These are phyloP conservation scores for Lordiphosa collinella DNA, from an alignment of 1,140 invertebrate genomes.

Conservation along the genomic window DNA sequence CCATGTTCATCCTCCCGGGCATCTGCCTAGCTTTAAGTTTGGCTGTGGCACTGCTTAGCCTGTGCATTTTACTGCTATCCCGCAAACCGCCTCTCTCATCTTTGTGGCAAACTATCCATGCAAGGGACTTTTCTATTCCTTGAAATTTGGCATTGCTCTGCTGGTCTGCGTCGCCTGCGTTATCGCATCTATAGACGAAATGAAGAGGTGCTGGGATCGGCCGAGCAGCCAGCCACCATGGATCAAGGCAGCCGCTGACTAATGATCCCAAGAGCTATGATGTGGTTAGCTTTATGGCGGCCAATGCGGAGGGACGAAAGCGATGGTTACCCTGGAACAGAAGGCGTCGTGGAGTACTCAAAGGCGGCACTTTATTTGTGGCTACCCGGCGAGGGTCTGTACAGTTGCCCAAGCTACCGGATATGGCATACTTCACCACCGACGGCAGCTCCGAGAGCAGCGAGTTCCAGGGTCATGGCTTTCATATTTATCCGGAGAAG, in stretches of 20 bases:
- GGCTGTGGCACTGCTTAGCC: slow-evolving; percentile 14
- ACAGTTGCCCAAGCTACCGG: slow-evolving; percentile 54
- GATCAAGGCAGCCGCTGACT: slow-evolving; percentile 49
- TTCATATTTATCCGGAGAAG: slow-evolving; percentile 63
- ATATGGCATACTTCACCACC: slow-evolving; percentile 68
- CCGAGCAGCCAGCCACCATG: slow-evolving; percentile 38
- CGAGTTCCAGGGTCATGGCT: slow-evolving; percentile 64
- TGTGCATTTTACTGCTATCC: slow-evolving; percentile 40
- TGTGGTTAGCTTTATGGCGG: slow-evolving; percentile 70
- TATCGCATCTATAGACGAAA: slow-evolving; percentile 56
- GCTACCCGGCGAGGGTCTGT: slow-evolving; percentile 43
- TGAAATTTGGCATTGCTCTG: slow-evolving; percentile 60
- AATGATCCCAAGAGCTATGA: slow-evolving; percentile 69
- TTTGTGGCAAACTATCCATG: slow-evolving; percentile 71
- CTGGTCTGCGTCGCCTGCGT: slow-evolving; percentile 54
- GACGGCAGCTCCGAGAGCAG: slow-evolving; percentile 50
- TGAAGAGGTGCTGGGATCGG: slow-evolving; percentile 41
- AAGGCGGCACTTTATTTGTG: slow-evolving; percentile 67
- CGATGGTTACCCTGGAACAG: slow-evolving; percentile 63
- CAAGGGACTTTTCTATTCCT: slow-evolving; percentile 60
- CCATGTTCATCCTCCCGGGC: slow-evolving; percentile 27
- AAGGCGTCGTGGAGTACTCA: slow-evolving; percentile 52
- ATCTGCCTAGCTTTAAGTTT: slow-evolving; percentile 31
- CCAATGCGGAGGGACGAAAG: slow-evolving; percentile 52
- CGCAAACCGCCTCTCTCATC: slow-evolving; percentile 55